phyloP scores from a whole-genome alignment of 1,140 invertebrate species.

The Trialeurodes vaporariorum region DNA sequence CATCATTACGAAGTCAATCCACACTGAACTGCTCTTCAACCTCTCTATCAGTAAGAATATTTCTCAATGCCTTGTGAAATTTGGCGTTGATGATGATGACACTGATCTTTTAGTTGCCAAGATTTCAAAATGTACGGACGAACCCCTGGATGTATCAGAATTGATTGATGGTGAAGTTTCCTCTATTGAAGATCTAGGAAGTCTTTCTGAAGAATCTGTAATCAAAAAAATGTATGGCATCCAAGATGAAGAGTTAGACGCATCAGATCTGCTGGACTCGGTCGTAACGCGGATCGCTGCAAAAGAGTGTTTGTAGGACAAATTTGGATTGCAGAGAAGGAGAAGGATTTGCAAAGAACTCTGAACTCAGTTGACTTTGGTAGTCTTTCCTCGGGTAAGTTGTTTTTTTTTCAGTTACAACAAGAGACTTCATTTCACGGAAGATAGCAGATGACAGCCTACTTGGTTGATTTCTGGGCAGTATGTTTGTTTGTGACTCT shows the following conservation, averaged over 20 bases:
- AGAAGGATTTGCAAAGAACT: too few species aligned
- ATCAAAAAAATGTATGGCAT: constrained; percentile 47
- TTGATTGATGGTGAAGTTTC: constrained; percentile 39
- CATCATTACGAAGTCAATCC: constrained; percentile 47
- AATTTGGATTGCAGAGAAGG: too few species aligned
- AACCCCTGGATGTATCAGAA: constrained; percentile 30
- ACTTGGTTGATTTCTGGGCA: too few species aligned
- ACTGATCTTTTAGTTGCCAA: constrained; percentile 42
- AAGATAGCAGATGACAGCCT: too few species aligned
- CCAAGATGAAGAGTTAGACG: constrained; percentile 33
- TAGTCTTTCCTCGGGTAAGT: too few species aligned
- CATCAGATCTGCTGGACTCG: constrained; percentile 40
- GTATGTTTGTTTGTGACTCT: too few species aligned
- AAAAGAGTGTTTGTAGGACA: background rate
- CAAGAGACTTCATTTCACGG: too few species aligned
- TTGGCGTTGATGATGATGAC: constrained; percentile 46
- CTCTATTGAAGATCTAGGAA: constrained; percentile 35
- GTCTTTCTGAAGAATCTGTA: constrained; percentile 36
- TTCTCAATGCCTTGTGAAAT: constrained; percentile 46
- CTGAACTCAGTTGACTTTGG: too few species aligned
- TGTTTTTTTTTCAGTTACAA: too few species aligned
- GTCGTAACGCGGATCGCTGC: constrained; percentile 45
- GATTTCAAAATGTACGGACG: constrained; percentile 29
- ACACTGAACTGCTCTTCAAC: constrained; percentile 54
- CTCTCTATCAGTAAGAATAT: constrained; percentile 56